phyloP scores from a whole-genome alignment of 2,888 invertebrate species.

The Cactoblastis cactorum region DNA sequence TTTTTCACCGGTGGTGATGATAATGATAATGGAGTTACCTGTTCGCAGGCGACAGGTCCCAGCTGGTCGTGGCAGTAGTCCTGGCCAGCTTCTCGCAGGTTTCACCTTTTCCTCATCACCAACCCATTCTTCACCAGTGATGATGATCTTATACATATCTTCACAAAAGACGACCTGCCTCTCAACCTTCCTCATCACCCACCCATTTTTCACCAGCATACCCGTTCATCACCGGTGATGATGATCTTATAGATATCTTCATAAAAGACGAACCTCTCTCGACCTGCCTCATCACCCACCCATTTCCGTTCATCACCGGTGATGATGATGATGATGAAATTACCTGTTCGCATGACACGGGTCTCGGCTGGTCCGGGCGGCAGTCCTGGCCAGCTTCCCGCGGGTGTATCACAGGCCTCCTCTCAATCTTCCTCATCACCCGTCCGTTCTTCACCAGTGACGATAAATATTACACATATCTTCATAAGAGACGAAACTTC shows the following conservation, averaged over 20 bases:
- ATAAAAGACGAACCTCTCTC: too few species aligned
- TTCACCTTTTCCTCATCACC: slow-evolving; percentile 39
- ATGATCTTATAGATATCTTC: too few species aligned
- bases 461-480: too few species aligned
- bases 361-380: slow-evolving; percentile 30
- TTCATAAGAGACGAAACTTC: too few species aligned
- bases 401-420: slow-evolving; percentile 46
- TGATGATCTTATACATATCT: too few species aligned
- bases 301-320: too few species aligned
- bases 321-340: background rate
- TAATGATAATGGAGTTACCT: slow-evolving; percentile 42
- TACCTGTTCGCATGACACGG: slow-evolving; percentile 64
- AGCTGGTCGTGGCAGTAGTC: slow-evolving; percentile 22
- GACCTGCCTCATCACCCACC: too few species aligned
- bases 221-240: too few species aligned
- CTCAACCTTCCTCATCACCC: too few species aligned
- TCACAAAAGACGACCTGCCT: too few species aligned
- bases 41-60: slow-evolving; percentile 59
- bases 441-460: slow-evolving; percentile 45
- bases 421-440: slow-evolving; percentile 42
- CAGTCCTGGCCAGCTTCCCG: slow-evolving; percentile 26
- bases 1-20: slow-evolving; percentile 44
- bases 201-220: too few species aligned
- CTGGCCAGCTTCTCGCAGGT: slow-evolving; percentile 37
- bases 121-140: slow-evolving; percentile 45